Evolutionary conservation across 2,113 vertebrate species (phyloP).

Genomic region (Leucopsar rothschildi): DNA sequence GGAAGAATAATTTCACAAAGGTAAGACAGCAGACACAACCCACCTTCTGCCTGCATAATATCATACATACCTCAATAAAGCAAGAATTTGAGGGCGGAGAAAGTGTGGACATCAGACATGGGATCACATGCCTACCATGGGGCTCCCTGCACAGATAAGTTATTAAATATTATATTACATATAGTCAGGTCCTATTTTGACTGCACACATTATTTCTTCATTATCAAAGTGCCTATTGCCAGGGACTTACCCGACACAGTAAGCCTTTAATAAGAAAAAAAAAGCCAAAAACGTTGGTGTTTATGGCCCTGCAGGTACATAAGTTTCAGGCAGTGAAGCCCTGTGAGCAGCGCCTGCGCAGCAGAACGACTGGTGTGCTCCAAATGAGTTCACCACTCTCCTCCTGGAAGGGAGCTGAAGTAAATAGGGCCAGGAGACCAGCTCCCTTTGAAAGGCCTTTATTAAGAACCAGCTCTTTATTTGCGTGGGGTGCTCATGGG

Average conservation of each 20-base stretch:
- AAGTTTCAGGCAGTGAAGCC: neutral
- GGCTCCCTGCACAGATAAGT: neutral
- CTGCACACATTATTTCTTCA: neutral
- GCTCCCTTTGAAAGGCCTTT: too few relatives aligned
- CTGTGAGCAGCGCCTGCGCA: neutral
- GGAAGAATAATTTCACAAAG: neutral
- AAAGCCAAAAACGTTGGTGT: neutral
- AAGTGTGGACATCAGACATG: neutral
- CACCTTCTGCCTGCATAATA: neutral
- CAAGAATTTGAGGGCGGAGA: neutral
- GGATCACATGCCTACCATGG: neutral
- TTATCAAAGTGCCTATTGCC: neutral
- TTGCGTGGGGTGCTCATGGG: too few relatives aligned
- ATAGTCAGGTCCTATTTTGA: neutral
- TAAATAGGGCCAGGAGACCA: too few relatives aligned
- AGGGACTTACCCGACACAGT: neutral
- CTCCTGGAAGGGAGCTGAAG: neutral
- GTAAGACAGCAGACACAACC: neutral
- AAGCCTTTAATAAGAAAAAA: neutral
- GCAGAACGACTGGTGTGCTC: neutral
- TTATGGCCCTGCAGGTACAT: neutral
- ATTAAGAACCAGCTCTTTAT: too few relatives aligned
- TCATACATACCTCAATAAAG: neutral
- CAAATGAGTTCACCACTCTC: slow-evolving; percentile 16
- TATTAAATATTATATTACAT: neutral